phyloP scores from a whole-genome alignment of 2,888 invertebrate species.

The Rhogogaster chlorosoma region DNA sequence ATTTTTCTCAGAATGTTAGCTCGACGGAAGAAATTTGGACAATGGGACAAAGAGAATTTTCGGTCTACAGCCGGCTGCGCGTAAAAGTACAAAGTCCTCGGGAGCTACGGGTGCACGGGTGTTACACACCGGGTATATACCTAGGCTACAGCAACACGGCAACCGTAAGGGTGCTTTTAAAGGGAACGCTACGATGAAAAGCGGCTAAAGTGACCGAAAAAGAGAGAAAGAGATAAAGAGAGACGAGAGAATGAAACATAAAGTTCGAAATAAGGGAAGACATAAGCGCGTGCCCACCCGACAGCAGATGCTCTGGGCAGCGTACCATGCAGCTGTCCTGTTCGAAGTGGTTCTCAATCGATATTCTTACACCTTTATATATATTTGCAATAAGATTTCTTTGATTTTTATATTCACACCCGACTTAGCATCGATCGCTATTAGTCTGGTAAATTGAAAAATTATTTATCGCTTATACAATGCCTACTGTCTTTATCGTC shows the following conservation, averaged over 20 bases:
- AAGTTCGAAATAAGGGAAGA: constrained; percentile 52
- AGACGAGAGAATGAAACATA: constrained; percentile 51
- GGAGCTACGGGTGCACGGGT: constrained; percentile 50
- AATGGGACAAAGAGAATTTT: constrained; percentile 73
- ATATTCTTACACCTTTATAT: constrained; percentile 34
- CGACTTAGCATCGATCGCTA: not conserved
- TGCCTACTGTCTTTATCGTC: not conserved
- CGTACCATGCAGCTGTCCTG: constrained; percentile 74
- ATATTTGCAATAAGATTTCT: not conserved
- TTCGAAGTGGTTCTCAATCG: constrained; percentile 78
- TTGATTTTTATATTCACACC: not conserved
- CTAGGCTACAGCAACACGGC: constrained; percentile 13
- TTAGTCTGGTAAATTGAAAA: not conserved
- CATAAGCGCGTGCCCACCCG: constrained; percentile 74
- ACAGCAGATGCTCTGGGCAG: constrained; percentile 73
- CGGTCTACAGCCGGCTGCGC: constrained; percentile 68
- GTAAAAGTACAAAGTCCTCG: constrained; percentile 59
- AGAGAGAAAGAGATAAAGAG: constrained; percentile 45
- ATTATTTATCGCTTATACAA: not conserved
- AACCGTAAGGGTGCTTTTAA: constrained; percentile 63
- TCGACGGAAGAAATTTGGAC: constrained; percentile 63
- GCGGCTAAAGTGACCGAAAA: constrained; percentile 57
- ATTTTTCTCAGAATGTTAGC: constrained; percentile 63
- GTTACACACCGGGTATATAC: constrained; percentile 47
- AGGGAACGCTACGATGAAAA: constrained; percentile 59